These are phyloP conservation scores for Platycheirus rosarum DNA, from an alignment of 2,888 invertebrate species.

Conservation along the genomic window DNA sequence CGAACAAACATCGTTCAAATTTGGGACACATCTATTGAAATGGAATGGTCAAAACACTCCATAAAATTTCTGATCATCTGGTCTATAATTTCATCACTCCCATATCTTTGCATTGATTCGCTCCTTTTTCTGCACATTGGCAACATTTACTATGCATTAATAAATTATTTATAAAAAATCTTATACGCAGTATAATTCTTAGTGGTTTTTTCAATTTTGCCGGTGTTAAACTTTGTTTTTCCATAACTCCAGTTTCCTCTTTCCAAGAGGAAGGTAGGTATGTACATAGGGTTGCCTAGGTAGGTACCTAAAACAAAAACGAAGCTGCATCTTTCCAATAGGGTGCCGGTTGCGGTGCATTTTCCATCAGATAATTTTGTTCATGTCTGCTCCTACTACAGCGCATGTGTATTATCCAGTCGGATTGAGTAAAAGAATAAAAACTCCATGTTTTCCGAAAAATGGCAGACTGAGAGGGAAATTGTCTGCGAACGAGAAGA, in stretches of 20 bases:
- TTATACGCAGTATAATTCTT: too few species aligned
- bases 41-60: too few species aligned
- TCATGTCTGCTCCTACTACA: background rate
- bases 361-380: slow-evolving; percentile 16
- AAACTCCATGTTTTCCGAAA: background rate
- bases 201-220: slow-evolving; percentile 5
- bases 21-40: too few species aligned
- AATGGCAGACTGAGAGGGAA: background rate
- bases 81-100: too few species aligned
- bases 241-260: too few species aligned
- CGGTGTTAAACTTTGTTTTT: slow-evolving; percentile 8
- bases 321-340: slow-evolving; percentile 1
- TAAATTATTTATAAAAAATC: too few species aligned
- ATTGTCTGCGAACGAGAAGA: slow-evolving; percentile 29
- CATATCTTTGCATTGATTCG: too few species aligned
- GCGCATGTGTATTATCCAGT: background rate
- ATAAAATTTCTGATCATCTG: too few species aligned
- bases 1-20: too few species aligned
- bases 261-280: background rate
- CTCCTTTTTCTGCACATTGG: too few species aligned
- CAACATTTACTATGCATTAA: too few species aligned
- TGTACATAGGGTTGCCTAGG: background rate
- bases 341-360: background rate
- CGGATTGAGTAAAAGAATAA: background rate
- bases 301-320: too few species aligned